Evolutionary conservation across 2,113 vertebrate species (phyloP), one percentile per base, ranked within the genome.

Genomic region (Petaurus breviceps): DNA sequence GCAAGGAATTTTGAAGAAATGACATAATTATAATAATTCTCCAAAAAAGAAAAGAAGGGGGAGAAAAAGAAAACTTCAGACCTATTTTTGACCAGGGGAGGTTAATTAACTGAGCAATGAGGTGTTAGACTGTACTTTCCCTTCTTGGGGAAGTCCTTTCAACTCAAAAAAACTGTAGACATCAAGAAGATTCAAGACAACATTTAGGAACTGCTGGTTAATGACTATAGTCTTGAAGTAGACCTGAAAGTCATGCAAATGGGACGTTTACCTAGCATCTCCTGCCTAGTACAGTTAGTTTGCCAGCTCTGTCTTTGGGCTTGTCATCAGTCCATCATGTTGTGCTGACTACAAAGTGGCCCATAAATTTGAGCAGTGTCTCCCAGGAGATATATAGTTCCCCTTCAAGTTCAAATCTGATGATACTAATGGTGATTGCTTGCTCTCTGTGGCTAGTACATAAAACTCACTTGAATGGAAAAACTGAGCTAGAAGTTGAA

Each of bases 311-410:
- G 28, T 28, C 94, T 92, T 77, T 84, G 68, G 68, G 94, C 96
- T 98, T 97, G 96, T 97, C 97, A 97, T 94, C 97, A 94, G 94
- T 92, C 95, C 96, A 90, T 95, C 1, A 0, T 97, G 95, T 94
- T 94, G 53, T 90, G 55, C 97, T 96, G 97, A 97, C 98, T 97
- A 96, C 96, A 96, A 93, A 97, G 98, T 93, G 97, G 97, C 89
- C 96, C 97, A 97, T 98, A 97, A 97, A 96, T 98, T 97, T 98
- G 97, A 97, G 98, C 97, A 95, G 97, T 97, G 98, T 95, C 89
- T 98, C 98, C 97, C 97, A 95, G 97, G 98, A 98, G 96, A 97
- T 96, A 97, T 96, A 98, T 97, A 96, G 96, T 96, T 97, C 94
- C 92, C 96, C 94, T 95, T 96, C 49, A 2, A 94, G 96, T 96